Base-by-base conservation (phyloP, 1,140 invertebrate species). In the Nephotettix cincticeps region DNA sequence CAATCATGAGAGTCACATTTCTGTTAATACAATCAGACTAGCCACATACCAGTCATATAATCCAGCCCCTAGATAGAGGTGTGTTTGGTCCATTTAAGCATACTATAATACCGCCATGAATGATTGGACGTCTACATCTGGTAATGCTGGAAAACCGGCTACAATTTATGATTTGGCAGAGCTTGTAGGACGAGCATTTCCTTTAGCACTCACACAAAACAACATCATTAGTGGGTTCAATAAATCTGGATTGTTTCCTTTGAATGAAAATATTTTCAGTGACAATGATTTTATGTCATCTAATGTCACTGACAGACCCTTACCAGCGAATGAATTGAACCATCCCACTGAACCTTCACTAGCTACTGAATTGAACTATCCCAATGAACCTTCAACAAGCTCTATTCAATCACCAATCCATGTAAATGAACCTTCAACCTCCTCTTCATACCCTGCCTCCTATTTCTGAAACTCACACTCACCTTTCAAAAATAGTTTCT, bases 271-370 rank as follows among this genome's bases (percentile, higher is more conserved):
- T 45, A 75, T 81, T 32, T 81, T 82, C 72, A 13, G 65, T 40
- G 78, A 80, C n/a, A 83, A 19, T n/a, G n/a, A n/a, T n/a, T 82
- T 80, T 77, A 11, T 75, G 25, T 73, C 78, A 27, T 66, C 75
- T 43, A 68, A 63, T 58, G 77, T 80, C 19, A 81, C 80, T 6
- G 79, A 83, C 71, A 69, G 78, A 43, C 75, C 77, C 29, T 29
- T 58, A 27, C 25, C 32, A 58, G 30, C 65, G 43, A 71, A 14
- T 71, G 69, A 17, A 40, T 17, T 21, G 9, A 11, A 29, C 23
- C 51, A 28, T 23, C 2, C 1, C 27, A 19, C 23, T 30, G n/a
- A n/a, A 58, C 27, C 54, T 23, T 19, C 14, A 32, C 23, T 19
- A 29, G 30, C 17, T 17, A 19, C 17, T 28, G 19, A 36, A 28